These are phyloP conservation scores for Drosophila littoralis DNA, from an alignment of 1,140 invertebrate genomes.

Conservation along the genomic window DNA sequence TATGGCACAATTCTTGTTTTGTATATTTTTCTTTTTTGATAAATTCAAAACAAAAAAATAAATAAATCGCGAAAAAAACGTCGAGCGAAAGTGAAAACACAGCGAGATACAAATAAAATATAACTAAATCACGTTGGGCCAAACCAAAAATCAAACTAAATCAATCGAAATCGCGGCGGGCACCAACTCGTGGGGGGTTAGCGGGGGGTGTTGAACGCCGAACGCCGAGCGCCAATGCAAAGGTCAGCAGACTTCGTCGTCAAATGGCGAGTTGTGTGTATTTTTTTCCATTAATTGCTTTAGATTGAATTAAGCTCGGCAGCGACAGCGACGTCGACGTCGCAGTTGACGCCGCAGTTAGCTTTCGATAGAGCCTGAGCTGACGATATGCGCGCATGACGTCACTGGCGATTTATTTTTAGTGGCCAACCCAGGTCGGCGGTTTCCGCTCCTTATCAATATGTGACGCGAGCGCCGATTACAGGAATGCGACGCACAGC, in stretches of 20 bases:
- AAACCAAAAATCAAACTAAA: slow-evolving; percentile 71
- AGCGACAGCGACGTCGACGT: slow-evolving; percentile 5
- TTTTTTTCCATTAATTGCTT: slow-evolving; percentile 74
- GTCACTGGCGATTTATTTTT: slow-evolving; percentile 24
- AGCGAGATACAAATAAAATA: slow-evolving; percentile 66
- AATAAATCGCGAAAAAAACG: neutral
- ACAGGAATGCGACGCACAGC: neutral
- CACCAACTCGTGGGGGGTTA: slow-evolving; percentile 6
- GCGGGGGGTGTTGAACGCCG: neutral
- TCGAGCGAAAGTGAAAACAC: slow-evolving; percentile 22
- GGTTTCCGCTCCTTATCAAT: slow-evolving; percentile 20
- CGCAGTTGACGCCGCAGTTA: slow-evolving; percentile 1
- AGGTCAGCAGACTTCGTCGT: slow-evolving; percentile 62
- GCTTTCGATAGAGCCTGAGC: neutral
- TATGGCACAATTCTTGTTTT: slow-evolving; percentile 54
- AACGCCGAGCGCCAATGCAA: slow-evolving; percentile 33
- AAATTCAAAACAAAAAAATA: slow-evolving; percentile 11
- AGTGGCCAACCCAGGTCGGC: slow-evolving; percentile 11
- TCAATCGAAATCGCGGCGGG: slow-evolving; percentile 16
- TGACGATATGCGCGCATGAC: slow-evolving; percentile 8
- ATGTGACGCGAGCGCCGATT: slow-evolving; percentile 17
- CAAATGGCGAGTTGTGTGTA: slow-evolving; percentile 36
- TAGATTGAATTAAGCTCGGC: slow-evolving; percentile 76
- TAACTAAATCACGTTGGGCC: slow-evolving; percentile 60
- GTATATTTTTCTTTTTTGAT: slow-evolving; percentile 31